phyloP scores from a whole-genome alignment of 2,797 vertebrate genomes.

The Xiphophorus birchmanni region DNA sequence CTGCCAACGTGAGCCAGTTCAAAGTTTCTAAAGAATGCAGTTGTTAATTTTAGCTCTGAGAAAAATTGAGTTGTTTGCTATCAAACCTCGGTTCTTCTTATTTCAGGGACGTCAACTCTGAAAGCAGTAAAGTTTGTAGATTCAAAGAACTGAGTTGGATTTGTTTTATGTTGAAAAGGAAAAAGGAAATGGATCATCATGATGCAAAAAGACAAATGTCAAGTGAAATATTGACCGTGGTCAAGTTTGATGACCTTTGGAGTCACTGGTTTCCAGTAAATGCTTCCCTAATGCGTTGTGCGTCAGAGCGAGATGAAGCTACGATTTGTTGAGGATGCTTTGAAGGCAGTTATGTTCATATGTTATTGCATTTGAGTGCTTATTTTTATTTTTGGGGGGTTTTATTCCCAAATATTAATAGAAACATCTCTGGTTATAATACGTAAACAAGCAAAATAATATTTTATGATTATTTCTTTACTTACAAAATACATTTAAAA shows the following conservation, averaged over 20 bases:
- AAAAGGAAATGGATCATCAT: conserved; percentile 26
- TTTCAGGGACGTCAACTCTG: conserved; percentile 12
- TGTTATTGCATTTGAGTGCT: conserved; percentile 11
- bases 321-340: conserved; percentile 10
- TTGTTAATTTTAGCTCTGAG: conserved; percentile 39
- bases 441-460: neutral
- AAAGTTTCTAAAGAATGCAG: conserved; percentile 34
- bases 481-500: neutral
- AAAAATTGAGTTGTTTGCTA: conserved; percentile 27
- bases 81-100: conserved; percentile 28
- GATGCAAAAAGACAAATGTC: conserved; percentile 40
- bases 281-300: conserved; percentile 40
- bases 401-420: neutral
- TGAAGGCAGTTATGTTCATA: conserved; percentile 3
- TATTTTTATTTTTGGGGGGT: neutral
- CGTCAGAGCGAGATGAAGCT: conserved; percentile 32
- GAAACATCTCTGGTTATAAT: neutral
- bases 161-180: conserved; percentile 16
- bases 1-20: conserved; percentile 33
- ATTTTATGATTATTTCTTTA: neutral
- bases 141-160: neutral
- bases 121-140: conserved; percentile 15
- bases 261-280: conserved; percentile 62
- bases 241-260: conserved; percentile 46
- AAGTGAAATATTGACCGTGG: conserved; percentile 49